A percentile compares a stretch with the other conserved stretches of the same genome.
phyloP scores from a whole-genome alignment of 2,797 vertebrate genomes.

The Phataginus tetradactyla region DNA sequence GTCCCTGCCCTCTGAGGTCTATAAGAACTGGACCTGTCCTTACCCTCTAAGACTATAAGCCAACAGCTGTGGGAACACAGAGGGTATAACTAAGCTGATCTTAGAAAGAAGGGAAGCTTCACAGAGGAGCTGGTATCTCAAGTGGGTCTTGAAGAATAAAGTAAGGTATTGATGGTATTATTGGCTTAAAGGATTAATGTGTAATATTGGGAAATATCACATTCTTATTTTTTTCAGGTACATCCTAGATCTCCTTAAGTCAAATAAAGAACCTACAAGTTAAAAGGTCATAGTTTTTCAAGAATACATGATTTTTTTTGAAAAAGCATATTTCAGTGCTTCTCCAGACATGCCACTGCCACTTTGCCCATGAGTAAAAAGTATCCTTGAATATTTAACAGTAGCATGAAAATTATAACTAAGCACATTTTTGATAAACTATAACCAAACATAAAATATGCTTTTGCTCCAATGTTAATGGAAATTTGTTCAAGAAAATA shows the following conservation, averaged over 20 bases:
- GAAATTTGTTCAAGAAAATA: neutral
- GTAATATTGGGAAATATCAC: neutral
- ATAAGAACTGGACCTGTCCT: neutral
- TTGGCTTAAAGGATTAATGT: neutral
- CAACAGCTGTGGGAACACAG: neutral
- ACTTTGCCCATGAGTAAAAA: neutral
- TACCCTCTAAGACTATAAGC: neutral
- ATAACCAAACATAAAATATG: neutral
- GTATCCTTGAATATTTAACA: neutral
- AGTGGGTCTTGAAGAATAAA: neutral
- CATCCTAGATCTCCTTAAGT: neutral
- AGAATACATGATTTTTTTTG: neutral
- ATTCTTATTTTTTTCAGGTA: neutral
- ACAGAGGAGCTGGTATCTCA: neutral
- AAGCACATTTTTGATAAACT: neutral
- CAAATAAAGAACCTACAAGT: neutral
- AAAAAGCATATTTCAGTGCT: neutral
- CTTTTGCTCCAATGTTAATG: neutral
- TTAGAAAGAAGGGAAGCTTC: neutral
- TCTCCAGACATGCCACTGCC: neutral
- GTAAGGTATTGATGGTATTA: neutral
- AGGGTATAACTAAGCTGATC: neutral
- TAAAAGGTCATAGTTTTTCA: neutral
- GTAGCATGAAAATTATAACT: neutral
- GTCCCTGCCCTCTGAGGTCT: neutral